Evolutionary conservation across 2,113 vertebrate species (phyloP).

Genomic region (Hippopotamus amphibius): DNA sequence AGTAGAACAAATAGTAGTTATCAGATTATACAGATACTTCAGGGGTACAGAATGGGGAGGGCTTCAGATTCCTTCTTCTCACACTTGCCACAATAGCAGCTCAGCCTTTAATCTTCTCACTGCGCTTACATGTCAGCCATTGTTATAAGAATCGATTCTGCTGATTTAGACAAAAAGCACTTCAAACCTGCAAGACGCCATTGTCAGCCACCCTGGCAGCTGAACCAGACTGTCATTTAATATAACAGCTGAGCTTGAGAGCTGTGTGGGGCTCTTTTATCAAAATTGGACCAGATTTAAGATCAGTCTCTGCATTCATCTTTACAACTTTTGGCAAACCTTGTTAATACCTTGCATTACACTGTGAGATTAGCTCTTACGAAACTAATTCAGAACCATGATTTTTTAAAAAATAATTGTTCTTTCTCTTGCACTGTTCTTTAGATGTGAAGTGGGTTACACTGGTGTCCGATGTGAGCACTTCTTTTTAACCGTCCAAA

Average conservation of each 20-base stretch:
- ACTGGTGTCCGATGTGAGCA: slow-evolving; percentile 86
- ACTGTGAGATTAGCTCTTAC: neutral
- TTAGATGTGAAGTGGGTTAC: slow-evolving; percentile 87
- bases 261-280: neutral
- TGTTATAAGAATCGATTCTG: neutral
- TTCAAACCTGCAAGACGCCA: neutral
- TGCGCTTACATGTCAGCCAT: neutral
- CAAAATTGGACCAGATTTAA: neutral
- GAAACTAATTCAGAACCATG: neutral
- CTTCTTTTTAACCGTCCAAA: slow-evolving; percentile 83
- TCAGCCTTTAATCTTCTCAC: neutral
- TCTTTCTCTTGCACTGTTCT: neutral
- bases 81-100: accelerated
- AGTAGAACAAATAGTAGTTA: neutral
- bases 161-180: neutral
- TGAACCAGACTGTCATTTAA: neutral
- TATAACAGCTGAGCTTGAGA: neutral
- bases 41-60: neutral
- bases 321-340: neutral
- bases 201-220: neutral
- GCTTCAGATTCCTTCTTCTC: neutral
- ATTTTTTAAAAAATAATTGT: neutral
- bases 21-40: neutral
- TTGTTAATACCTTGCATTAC: neutral
- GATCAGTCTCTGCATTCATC: neutral